Base-by-base conservation (phyloP, 2,888 invertebrate genomes). In the Tinea trinotella region DNA sequence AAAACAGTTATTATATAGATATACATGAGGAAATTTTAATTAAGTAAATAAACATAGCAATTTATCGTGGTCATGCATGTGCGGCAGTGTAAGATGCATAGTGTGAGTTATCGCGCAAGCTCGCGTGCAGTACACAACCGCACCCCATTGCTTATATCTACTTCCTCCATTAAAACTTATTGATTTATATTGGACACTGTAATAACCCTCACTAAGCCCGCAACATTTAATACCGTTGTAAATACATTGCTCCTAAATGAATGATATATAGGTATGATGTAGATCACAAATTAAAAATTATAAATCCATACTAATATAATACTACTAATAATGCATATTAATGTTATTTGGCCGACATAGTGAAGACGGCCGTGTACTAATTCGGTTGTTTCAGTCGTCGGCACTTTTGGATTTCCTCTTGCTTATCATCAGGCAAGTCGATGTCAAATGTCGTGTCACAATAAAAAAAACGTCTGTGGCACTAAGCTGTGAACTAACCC, bases 111-210 rank as follows among this genome's bases (percentile, higher is more conserved):
- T 40, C 40, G 40, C 40, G 48, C 20, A 18, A 24, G 24, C 13
- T 53, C 36, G 52, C 52, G 52, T 35, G 35, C 36, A 12, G 52
- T 22, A 12, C 15, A 7, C 13, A n/a, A 20, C 30, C 52, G 52
- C 35, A 35, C 35, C 52, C 35, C 52, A 18, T 35, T n/a, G 52
- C 18, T 34, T 17, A 17, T 10, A 35, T 35, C 35, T 17, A 35
- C 19, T 52, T 35, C 35, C 52, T 34, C 35, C 34, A 35, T 52
- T 52, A 52, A 52, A 52, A 34, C 35, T 52, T 52, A 52, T 52
- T 35, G 52, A 52, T 52, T 52, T 35, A 50, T 24, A 50, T 13
- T 50, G 24, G 50, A 22, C 50, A 24, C 13, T 13, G 50, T 24
- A 50, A 50, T 50, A 50, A 50, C 22, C 48, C 18, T 50, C 10